Evolutionary conservation across 2,888 invertebrate species (phyloP).

Genomic region (Volucella bombylans): DNA sequence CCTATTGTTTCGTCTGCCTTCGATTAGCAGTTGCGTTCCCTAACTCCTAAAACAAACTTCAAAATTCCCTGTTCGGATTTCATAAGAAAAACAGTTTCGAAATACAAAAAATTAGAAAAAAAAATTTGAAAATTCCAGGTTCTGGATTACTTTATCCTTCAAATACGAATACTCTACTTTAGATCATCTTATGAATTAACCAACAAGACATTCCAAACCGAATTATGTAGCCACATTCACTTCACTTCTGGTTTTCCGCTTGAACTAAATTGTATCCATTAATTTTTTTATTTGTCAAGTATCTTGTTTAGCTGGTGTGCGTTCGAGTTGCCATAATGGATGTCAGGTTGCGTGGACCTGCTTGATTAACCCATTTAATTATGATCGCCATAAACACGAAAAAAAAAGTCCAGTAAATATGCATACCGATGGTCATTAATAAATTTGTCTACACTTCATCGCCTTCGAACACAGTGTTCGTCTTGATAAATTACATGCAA

Average conservation of each 20-base stretch:
- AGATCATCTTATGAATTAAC: conserved; percentile 51
- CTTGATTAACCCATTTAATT: conserved; percentile 64
- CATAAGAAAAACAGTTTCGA: neutral
- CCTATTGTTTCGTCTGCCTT: neutral
- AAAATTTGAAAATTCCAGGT: conserved; percentile 17
- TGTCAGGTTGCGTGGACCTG: conserved; percentile 38
- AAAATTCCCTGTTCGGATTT: conserved; percentile 26
- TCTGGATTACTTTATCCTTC: conserved; percentile 11
- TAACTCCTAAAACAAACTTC: conserved; percentile 48
- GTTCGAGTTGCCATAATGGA: conserved; percentile 36
- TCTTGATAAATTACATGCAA: conserved; percentile 52
- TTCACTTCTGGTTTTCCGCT: conserved; percentile 60
- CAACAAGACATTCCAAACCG: conserved; percentile 56
- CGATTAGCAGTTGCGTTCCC: conserved; percentile 42
- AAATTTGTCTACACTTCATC: conserved; percentile 58
- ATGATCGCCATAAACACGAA: conserved; percentile 51
- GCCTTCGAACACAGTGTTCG: conserved; percentile 32
- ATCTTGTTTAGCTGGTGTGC: conserved; percentile 14
- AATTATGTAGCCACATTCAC: conserved; percentile 61
- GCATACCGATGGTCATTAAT: conserved; percentile 41
- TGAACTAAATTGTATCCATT: conserved; percentile 27
- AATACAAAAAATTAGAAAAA: neutral
- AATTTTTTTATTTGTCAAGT: conserved; percentile 4
- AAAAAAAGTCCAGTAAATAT: conserved; percentile 12
- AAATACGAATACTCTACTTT: conserved; percentile 18